Base-by-base conservation (phyloP, 35 echinoderm and acorn worm species). In the Chiridota heheva region DNA sequence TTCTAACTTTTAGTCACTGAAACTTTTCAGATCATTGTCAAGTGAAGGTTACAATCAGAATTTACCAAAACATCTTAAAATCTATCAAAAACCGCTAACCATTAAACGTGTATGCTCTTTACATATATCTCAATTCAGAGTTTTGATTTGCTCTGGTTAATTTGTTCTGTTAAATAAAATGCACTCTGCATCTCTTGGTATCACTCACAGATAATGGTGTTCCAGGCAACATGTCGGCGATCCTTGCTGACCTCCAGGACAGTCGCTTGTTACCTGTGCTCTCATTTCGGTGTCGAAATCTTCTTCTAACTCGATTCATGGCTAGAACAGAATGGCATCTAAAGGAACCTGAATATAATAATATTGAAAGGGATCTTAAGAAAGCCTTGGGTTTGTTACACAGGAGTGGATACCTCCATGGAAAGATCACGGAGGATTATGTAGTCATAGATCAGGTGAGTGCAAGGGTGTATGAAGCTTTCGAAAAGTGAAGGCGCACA, bases 341-440 rank as follows among this genome's bases (percentile, higher is more conserved):
- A 18, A 75, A 70, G 5, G 63, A 86, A 8, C 73, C 79, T 15
- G 86, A 81, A 29, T 68, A 86, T 44, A 86, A 63, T 24, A 77
- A 61, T 4, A 96, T 96, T 36, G 92, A 96, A 33, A 69, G 59
- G 13, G 92, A 96, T 40, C 33, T 96, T 28, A 84, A 73, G 57
- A 81, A 82, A 47, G 92, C 92, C 42, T 69, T 90, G 37, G 82
- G 86, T 20, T 86, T 96, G 63, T 76, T 96, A 25, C 92, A 96
- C 58, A 55, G 82, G 44, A 67, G 78, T 68, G 86, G 82, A 17
- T 76, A 86, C 26, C 72, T 81, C 7, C 92, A 90, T 48, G 86
- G 87, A 16, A 82, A 67, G 20, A 62, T 89, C 4, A 75, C 82
- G 36, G 78, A 82, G 65, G 87, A 89, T 83, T 68, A 83, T 32